phyloP scores from a whole-genome alignment of 37 sponge, comb jelly and placozoan genomes.

The Haliclona indistincta region DNA sequence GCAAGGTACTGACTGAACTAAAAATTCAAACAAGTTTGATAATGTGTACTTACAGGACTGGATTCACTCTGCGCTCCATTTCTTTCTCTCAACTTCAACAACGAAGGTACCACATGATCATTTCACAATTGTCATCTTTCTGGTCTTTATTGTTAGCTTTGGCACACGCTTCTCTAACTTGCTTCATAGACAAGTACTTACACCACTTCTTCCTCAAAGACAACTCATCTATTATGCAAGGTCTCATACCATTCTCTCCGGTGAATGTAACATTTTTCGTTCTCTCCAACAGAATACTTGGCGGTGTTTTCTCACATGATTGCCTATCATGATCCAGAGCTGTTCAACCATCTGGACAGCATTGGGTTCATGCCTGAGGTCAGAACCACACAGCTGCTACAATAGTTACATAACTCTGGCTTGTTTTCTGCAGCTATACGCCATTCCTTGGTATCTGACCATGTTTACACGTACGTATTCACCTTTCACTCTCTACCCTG shows the following conservation, averaged over 20 bases:
- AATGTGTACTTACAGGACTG: constrained; percentile 58
- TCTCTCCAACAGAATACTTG: constrained; percentile 74
- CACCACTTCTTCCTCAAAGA: constrained; percentile 95
- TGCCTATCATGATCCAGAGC: constrained; percentile 96
- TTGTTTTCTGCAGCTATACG: constrained; percentile 83
- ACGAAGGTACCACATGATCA: constrained; percentile 69
- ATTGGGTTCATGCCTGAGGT: constrained; percentile 93
- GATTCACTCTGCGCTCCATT: constrained; percentile 99
- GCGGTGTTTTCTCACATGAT: constrained; percentile 91
- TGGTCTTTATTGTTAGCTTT: constrained; percentile 54
- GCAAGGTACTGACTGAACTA: constrained; percentile 76
- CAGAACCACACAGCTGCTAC: background rate
- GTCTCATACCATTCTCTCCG: constrained; percentile 13
- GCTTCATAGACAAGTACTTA: constrained; percentile 92
- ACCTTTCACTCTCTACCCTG: background rate
- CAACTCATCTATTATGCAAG: constrained; percentile 95
- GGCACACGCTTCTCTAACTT: constrained; percentile 80
- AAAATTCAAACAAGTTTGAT: background rate
- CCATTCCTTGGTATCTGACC: constrained; percentile 99
- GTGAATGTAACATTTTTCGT: constrained; percentile 1
- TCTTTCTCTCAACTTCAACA: constrained; percentile 83
- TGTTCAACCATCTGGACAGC: constrained; percentile 79
- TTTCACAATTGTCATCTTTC: too few species aligned
- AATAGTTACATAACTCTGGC: background rate
- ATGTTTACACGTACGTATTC: constrained; percentile 95